These are phyloP conservation scores for Thalassoma bifasciatum DNA, from an alignment of 2,113 vertebrate genomes.

Conservation along the genomic window DNA sequence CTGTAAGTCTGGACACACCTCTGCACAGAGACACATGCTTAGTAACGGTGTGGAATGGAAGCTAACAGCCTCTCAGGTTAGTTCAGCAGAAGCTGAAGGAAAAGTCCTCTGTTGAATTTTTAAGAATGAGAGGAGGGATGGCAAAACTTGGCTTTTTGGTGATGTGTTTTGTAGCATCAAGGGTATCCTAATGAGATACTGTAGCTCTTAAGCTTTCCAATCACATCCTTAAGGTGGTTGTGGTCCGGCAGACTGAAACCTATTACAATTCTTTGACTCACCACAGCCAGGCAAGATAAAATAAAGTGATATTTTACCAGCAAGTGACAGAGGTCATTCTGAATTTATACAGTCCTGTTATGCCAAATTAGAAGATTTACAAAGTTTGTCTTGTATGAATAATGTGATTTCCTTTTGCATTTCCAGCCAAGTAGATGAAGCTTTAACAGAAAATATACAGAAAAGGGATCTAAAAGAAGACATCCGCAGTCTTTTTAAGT, in stretches of 20 bases:
- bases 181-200: neutral
- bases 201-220: constrained; percentile 17
- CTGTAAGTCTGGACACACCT: too few relatives aligned
- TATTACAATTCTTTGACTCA: constrained; percentile 64
- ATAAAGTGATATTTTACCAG: constrained; percentile 68
- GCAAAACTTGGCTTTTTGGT: constrained; percentile 17
- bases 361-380: constrained; percentile 67
- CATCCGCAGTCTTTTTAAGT: constrained; percentile 45
- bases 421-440: constrained; percentile 33
- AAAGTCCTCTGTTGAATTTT: too few relatives aligned
- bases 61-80: too few relatives aligned
- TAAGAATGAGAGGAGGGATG: too few relatives aligned
- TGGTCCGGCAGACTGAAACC: constrained; percentile 22
- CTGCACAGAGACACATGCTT: too few relatives aligned
- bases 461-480: constrained; percentile 29
- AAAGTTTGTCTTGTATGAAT: constrained; percentile 59
- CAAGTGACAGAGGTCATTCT: constrained; percentile 29
- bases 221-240: constrained; percentile 5
- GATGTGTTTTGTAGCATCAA: neutral
- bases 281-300: constrained; percentile 37
- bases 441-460: constrained; percentile 42
- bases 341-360: constrained; percentile 50
- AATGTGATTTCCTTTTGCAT: constrained; percentile 45
- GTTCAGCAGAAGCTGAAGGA: too few relatives aligned
- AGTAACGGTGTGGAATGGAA: too few relatives aligned